Conservation (phyloP, 2,888 invertebrate genomes). For the Ligdia adustata region DNA sequence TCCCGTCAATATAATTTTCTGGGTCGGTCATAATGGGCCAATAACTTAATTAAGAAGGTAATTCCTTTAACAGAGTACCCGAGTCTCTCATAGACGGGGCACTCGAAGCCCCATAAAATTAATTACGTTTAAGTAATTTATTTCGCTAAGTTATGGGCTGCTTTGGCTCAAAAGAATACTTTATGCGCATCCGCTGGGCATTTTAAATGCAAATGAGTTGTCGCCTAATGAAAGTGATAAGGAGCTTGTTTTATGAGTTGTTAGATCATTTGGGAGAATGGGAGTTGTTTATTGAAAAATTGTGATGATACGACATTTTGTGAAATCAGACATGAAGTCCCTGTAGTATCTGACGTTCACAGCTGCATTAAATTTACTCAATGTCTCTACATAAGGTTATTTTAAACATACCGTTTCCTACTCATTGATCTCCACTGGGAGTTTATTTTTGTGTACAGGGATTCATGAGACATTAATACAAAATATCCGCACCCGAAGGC, state of each 20-base stretch:
- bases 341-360: too few relatives aligned
- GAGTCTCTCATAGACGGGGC: slow-evolving; percentile 36
- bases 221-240: slow-evolving; percentile 30
- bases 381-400: too few relatives aligned
- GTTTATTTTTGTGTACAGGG: too few relatives aligned
- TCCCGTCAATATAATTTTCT: slow-evolving; percentile 38
- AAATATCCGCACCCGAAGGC: too few relatives aligned
- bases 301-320: background rate
- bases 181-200: slow-evolving; percentile 19
- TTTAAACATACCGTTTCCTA: too few relatives aligned
- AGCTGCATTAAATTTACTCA: too few relatives aligned
- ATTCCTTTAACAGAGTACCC: slow-evolving; percentile 42
- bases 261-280: background rate
- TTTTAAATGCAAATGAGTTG: slow-evolving; percentile 35
- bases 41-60: slow-evolving; percentile 65
- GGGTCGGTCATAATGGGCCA: slow-evolving; percentile 51
- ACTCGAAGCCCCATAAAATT: slow-evolving; percentile 45
- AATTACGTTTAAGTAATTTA: slow-evolving; percentile 48
- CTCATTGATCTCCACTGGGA: too few relatives aligned
- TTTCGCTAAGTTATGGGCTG: slow-evolving; percentile 35
- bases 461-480: too few relatives aligned
- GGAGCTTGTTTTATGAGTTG: slow-evolving; percentile 13
- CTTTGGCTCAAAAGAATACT: slow-evolving; percentile 33
- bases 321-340: too few relatives aligned
- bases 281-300: background rate